Percentiles rank a stretch among this genome's conserved stretches.
These are phyloP conservation scores for Poicephalus meyeri DNA, from an alignment of 2,113 vertebrate species.

Conservation along the genomic window DNA sequence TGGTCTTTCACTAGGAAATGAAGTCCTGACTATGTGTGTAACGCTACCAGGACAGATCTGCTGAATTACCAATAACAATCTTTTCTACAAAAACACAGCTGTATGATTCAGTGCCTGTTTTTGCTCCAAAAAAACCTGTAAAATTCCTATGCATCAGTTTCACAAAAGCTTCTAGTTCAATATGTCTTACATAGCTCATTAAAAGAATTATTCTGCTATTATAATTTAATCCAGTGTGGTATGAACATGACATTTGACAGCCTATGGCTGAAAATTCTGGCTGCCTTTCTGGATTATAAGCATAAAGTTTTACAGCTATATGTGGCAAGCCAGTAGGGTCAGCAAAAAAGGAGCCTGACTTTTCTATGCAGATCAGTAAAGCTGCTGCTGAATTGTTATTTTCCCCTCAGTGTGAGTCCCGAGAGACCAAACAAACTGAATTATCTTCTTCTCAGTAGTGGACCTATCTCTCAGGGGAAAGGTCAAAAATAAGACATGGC, in stretches of 20 bases:
- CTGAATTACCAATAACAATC: background rate
- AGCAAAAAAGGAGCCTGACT: conserved; percentile 18
- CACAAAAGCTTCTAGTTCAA: background rate
- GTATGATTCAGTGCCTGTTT: background rate
- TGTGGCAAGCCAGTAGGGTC: conserved; percentile 1
- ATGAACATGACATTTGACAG: conserved; percentile 42
- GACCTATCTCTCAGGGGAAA: background rate
- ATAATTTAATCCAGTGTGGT: conserved; percentile 40
- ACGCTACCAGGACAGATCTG: background rate
- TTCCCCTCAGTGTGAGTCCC: background rate
- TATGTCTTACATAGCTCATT: background rate
- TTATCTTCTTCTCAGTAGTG: background rate
- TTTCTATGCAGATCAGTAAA: conserved; percentile 15
- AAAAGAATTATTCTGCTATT: conserved; percentile 37
- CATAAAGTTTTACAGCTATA: conserved; percentile 18
- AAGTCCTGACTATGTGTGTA: background rate
- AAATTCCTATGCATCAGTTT: background rate
- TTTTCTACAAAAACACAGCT: background rate
- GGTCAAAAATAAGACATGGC: background rate
- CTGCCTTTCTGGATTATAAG: conserved; percentile 46
- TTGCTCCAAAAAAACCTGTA: background rate
- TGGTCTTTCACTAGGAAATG: background rate
- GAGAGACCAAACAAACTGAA: background rate
- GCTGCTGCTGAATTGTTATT: conserved; percentile 21
- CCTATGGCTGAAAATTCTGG: conserved; percentile 34